Evolutionary conservation across 2,888 invertebrate genomes (phyloP), one percentile per base, ranked within the genome.

Genomic region (Nomada fabriciana): DNA sequence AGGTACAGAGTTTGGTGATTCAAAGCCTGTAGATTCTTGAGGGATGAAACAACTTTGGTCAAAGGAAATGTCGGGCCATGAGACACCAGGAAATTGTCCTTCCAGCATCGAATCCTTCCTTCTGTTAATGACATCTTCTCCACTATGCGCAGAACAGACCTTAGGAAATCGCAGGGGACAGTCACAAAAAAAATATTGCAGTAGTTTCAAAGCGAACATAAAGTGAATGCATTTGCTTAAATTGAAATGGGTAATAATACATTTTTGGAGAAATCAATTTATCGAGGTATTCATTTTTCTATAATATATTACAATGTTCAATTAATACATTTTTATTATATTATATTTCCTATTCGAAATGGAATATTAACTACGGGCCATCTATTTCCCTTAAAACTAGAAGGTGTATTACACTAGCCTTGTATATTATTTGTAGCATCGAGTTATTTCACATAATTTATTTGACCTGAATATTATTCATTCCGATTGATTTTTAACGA

Each of bases 41-140:
- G 50, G 11, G 11, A 11, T 11, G 55, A 76, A 69, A 71, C 60
- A 79, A 82, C 55, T 75, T 80, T 74, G 23, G 60, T 81, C 78
- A 76, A 82, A 86, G 81, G 83, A 84, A 74, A 72, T 86, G 82
- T 74, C 81, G 86, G 80, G 70, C 73, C 87, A 83, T 84, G 73
- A 79, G 78, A 80, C 83, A 82, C 67, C 88, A 88, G 91, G 91
- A 91, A 91, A 91, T 91, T 91, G 84, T 86, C 86, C 86, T 85
- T 80, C 85, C 73, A 65, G 5, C 5, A 42, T 69, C 10, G 23
- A 73, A 70, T 77, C 83, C 71, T 77, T 77, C 64, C 42, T 57
- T 74, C 73, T 76, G 83, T 74, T 76, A 80, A 83, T 83, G 76
- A 73, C 83, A 70, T 73, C 64, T 80, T 81, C 76, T 47, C 42